Evolutionary conservation across 1,140 invertebrate genomes (phyloP), one percentile per base, ranked within the genome.

Genomic region (Meloidogyne hapla): DNA sequence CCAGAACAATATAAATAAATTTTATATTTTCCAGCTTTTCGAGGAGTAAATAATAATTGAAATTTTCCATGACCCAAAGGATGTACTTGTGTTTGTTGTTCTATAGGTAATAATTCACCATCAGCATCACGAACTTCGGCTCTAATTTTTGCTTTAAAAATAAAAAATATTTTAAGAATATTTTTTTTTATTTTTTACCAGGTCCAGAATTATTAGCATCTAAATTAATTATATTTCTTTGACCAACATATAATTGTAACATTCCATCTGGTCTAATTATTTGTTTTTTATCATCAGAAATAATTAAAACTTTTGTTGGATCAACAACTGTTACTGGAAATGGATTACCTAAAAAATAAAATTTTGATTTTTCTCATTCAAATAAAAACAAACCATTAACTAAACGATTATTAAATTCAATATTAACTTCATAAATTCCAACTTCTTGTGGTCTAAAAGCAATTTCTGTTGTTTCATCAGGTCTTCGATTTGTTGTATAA

Each of bases 311-410:
- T 85, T 92, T 92, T 48, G 89, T 82, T 1, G 90, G 89, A 85
- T 93, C 91, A 23, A 92, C 90, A 42, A 93, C 90, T 77, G 90
- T 90, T 1, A 92, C 91, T 83, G 91, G 90, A 88, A 91, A 93
- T 0, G 92, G 92, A 74, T 91, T 92, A 40, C 92, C 92, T 88
- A 75, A 2, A 83, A 28, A 28, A 28, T 25, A 75, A 71, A 76
- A 28, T 18, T 65, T 26, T 25, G 21, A 69, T 33, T 38, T 15
- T 9, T n/a, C 9, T 18, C 10, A 10, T 66, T 42, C 5, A 76
- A 23, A 18, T 28, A n/a, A 56, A n/a, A 21, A 56, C 84, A 84
- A 81, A 90, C 89, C 90, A 81, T 88, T 87, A 75, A 91, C 74
- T 76, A 91, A 89, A 76, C 90, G 89, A 28, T 91, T 92, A 81